Percentiles rank a stretch among this genome's conserved stretches.
Conservation (phyloP, 2,113 vertebrate species). For the Austrofundulus limnaeus region DNA sequence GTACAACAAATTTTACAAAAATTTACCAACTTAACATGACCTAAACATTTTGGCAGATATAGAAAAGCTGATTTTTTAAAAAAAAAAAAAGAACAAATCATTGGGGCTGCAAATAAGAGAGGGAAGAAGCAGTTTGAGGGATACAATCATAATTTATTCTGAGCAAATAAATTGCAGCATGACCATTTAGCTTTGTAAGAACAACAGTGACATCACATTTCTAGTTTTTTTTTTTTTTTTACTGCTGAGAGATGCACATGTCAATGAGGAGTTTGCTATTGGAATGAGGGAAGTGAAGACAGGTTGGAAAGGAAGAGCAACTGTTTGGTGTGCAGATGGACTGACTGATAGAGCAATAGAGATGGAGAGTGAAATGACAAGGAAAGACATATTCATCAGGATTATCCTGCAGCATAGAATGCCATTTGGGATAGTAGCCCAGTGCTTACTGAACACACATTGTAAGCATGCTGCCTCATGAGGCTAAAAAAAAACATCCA, state of each 20-base stretch:
- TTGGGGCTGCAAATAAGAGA: not conserved
- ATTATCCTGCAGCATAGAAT: conserved; percentile 60
- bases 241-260: not conserved
- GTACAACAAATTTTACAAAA: not conserved
- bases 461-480: conserved; percentile 25
- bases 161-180: not conserved
- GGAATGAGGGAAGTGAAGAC: not conserved
- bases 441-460: conserved; percentile 31
- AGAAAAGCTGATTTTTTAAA: too few species aligned
- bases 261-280: conserved; percentile 20
- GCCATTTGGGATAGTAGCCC: conserved; percentile 63
- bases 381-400: conserved; percentile 57
- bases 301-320: conserved; percentile 14
- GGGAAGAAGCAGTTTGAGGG: not conserved
- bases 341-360: conserved; percentile 5
- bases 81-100: not conserved
- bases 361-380: not conserved
- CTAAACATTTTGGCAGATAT: too few species aligned
- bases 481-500: conserved; percentile 24
- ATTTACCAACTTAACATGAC: too few species aligned
- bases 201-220: not conserved
- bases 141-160: conserved; percentile 28
- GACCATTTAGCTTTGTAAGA: not conserved
- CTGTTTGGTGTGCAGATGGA: conserved; percentile 8
- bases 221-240: conserved; percentile 1